These are phyloP conservation scores for Drosophila mauritiana DNA, from an alignment of 1,140 invertebrate species.

Conservation along the genomic window DNA sequence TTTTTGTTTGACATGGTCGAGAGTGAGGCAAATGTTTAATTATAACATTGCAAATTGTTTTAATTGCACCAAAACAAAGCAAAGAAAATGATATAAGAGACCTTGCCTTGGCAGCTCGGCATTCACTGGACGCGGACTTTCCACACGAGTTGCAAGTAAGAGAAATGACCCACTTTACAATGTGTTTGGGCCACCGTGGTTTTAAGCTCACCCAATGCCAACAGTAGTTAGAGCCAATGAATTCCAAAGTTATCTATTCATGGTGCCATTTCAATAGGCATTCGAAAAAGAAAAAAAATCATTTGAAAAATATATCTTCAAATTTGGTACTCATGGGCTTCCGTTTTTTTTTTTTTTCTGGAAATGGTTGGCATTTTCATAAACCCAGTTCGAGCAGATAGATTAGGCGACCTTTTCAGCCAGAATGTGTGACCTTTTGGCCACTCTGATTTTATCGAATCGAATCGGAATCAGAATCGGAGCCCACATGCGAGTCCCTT, in stretches of 20 bases:
- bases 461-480: conserved; percentile 5
- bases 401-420: conserved; percentile 42
- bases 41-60: conserved; percentile 71
- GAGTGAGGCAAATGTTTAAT: conserved; percentile 69
- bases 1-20: conserved; percentile 61
- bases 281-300: not conserved
- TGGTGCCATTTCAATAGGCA: not conserved
- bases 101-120: conserved; percentile 18
- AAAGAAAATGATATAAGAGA: conserved; percentile 41
- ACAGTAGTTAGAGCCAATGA: not conserved
- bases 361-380: conserved; percentile 34
- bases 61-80: conserved; percentile 48
- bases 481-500: conserved; percentile 38
- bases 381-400: conserved; percentile 38
- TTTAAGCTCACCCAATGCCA: too few species aligned
- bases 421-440: conserved; percentile 44
- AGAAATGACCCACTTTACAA: conserved; percentile 26
- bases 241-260: too few species aligned
- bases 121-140: conserved; percentile 27
- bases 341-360: not conserved
- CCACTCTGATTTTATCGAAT: conserved; percentile 53
- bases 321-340: not conserved
- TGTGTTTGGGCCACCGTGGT: not conserved
- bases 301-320: not conserved
- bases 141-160: conserved; percentile 18